Conservation (phyloP, 23 tunicate genomes). For the Styela plicata region DNA sequence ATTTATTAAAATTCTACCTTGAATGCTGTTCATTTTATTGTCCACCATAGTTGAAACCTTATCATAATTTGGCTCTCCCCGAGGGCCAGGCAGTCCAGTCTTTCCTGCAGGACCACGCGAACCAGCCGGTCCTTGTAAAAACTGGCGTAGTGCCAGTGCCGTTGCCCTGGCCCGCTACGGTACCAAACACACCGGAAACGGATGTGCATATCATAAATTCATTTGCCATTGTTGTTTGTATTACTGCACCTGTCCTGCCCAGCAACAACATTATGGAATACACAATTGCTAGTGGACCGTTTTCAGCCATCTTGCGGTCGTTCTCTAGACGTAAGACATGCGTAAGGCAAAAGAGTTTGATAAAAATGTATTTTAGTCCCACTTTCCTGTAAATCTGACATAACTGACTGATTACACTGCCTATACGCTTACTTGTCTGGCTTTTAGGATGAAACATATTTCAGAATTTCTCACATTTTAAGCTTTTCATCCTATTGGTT, state of each 20-base stretch:
- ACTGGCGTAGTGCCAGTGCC: constrained; percentile 9
- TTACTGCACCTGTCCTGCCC: neutral
- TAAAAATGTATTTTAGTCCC: too few species aligned
- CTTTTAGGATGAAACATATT: too few species aligned
- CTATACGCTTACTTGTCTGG: too few species aligned
- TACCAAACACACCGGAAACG: constrained; percentile 16
- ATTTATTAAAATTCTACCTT: neutral
- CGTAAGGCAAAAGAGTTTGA: too few species aligned
- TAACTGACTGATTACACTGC: too few species aligned
- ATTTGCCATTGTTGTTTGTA: neutral
- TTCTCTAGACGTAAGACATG: too few species aligned
- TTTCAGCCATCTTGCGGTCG: neutral
- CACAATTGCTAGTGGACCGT: neutral
- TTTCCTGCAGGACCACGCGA: neutral
- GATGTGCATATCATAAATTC: constrained; percentile 26
- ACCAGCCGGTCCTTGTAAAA: constrained; percentile 33
- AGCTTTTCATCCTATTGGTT: too few species aligned
- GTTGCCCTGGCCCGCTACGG: neutral
- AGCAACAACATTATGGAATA: neutral
- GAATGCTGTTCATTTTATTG: neutral
- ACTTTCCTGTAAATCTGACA: too few species aligned
- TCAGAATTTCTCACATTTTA: too few species aligned
- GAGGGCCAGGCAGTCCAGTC: constrained; percentile 12
- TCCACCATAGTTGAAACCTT: constrained; percentile 10
- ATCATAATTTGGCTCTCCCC: constrained; percentile 12